Conservation (phyloP, 2,888 invertebrate genomes). For the Tridacna crocea region DNA sequence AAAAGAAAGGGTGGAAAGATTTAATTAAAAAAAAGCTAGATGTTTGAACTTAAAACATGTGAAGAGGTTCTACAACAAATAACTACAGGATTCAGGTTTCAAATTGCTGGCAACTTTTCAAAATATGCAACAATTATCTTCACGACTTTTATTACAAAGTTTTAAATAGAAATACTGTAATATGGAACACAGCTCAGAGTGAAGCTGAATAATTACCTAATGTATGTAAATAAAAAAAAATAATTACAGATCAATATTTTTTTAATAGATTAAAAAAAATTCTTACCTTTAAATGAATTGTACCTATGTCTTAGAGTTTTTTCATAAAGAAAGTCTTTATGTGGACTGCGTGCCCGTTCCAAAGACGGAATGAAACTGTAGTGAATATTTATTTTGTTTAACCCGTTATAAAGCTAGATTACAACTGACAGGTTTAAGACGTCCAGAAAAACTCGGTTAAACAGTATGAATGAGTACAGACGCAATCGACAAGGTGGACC, state of each 20-base stretch:
- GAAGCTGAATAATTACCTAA: neutral
- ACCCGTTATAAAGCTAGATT: neutral
- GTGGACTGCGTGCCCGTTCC: neutral
- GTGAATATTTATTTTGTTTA: neutral
- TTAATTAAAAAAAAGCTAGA: too few species aligned
- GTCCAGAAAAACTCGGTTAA: slow-evolving; percentile 24
- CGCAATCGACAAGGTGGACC: slow-evolving; percentile 12
- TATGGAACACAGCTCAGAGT: too few species aligned
- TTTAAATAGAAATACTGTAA: too few species aligned
- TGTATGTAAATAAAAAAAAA: neutral
- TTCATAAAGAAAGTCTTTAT: neutral
- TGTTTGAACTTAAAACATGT: too few species aligned
- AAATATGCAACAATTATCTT: too few species aligned
- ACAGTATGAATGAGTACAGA: slow-evolving; percentile 3
- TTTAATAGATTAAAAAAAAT: neutral
- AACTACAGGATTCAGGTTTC: too few species aligned
- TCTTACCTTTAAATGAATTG: neutral
- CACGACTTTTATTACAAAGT: too few species aligned
- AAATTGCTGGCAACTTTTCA: too few species aligned
- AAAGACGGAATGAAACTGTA: neutral
- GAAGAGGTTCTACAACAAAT: too few species aligned
- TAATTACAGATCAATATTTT: neutral
- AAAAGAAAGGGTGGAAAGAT: too few species aligned
- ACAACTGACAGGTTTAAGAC: neutral
- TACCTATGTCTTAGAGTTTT: neutral